A percentile compares a stretch with the other conserved stretches of the same genome.
Evolutionary conservation across 1,140 invertebrate species (phyloP).

Genomic region (Radopholus similis): DNA sequence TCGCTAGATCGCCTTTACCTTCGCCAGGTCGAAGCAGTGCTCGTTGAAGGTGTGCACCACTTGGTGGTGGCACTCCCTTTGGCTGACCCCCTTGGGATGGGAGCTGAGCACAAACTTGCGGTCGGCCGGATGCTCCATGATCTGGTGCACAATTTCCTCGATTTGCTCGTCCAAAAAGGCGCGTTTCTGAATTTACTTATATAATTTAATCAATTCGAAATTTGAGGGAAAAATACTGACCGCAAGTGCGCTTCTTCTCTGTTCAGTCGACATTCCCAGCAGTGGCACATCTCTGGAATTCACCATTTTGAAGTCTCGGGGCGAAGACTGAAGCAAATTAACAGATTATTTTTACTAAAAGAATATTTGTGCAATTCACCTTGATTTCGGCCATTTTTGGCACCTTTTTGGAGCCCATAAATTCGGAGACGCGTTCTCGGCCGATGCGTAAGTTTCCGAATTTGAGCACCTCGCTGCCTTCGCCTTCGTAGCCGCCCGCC

Average conservation of each 20-base stretch:
- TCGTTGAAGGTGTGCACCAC: conserved; percentile 45
- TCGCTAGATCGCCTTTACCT: conserved; percentile 9
- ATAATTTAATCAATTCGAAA: neutral
- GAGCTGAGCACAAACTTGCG: conserved; percentile 16
- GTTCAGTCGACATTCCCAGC: neutral
- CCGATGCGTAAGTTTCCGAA: conserved; percentile 65
- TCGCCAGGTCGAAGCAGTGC: conserved; percentile 40
- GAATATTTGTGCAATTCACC: neutral
- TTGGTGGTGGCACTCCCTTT: conserved; percentile 44
- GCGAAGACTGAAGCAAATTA: neutral
- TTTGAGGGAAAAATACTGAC: conserved; percentile 22
- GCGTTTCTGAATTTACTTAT: neutral
- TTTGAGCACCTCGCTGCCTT: conserved; percentile 67
- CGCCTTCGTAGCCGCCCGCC: no score
- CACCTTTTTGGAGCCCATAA: conserved; percentile 47
- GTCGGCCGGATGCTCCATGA: conserved; percentile 22
- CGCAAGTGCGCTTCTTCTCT: conserved; percentile 23
- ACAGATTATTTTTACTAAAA: neutral
- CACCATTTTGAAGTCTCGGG: neutral
- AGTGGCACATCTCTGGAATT: neutral
- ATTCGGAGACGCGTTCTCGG: conserved; percentile 52
- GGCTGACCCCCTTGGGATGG: conserved; percentile 19
- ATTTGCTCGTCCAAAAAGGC: neutral
- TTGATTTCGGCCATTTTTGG: conserved; percentile 8
- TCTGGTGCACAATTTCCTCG: conserved; percentile 14